Base-by-base conservation (phyloP, 1,140 invertebrate species). In the Whitmania pigra region DNA sequence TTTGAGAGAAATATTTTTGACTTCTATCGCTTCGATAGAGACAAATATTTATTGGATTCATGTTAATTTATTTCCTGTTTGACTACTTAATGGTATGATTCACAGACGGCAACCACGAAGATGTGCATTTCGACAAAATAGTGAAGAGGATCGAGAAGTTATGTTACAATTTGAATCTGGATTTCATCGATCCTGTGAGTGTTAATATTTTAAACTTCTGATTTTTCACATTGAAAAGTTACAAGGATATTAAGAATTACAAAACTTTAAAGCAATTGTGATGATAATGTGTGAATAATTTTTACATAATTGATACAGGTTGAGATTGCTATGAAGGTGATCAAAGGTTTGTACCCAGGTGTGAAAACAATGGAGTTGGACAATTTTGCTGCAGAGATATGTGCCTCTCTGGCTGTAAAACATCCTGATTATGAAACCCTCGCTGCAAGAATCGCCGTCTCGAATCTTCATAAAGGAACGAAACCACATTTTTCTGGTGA, bases 361-460 rank as follows among this genome's bases (percentile, higher is more conserved):
- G 93, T 99, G 3, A 95, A 91, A 29, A 99, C 95, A 4, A 89
- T 94, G 0, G 93, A 98, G 80, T 83, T 99, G 76, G 96, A 99
- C 82, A 97, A 97, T 82, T 84, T 99, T 72, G 93, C 95, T 70
- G 95, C 95, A 2, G 94, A 98, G 85, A 97, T 90, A 73, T 91
- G 93, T 54, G 94, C 94, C 25, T 92, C 89, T 29, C 91, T 97
- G 89, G 96, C 94, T 0, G 94, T 90, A 9, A 88, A 91, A 78
- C 96, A 99, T 85, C 91, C 94, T 0, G 95, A 99, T 84, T 98
- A 97, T 87, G 94, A 94, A 13, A 86, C 92, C 73, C 84, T 99
- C 57, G 95, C 95, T 73, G 95, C 93, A 27, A 86, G 96, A 75
- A 92, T 99, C 79, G 94, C 92, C 66, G 88, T 98, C 5, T 95